A percentile compares a stretch with the other conserved stretches of the same genome.
phyloP scores from a whole-genome alignment of 2,113 vertebrate species.

The Petrocephalus zakoni region DNA sequence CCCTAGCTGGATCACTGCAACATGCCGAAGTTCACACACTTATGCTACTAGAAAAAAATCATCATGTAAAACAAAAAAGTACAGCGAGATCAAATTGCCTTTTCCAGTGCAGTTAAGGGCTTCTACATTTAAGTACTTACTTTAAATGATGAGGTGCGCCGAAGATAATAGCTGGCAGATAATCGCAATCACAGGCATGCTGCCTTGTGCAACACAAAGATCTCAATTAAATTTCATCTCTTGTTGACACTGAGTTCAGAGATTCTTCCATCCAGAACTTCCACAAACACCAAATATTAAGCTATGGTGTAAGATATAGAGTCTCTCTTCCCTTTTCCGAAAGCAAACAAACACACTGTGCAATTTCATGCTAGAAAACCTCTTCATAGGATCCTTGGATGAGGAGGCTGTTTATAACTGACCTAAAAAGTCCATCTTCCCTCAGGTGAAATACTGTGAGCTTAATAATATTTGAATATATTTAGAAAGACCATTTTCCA shows the following conservation, averaged over 20 bases:
- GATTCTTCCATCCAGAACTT: background rate
- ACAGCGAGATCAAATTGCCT: background rate
- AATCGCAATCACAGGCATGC: background rate
- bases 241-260: background rate
- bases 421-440: slow-evolving; percentile 8
- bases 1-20: background rate
- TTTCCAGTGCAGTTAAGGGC: background rate
- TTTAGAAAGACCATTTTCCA: background rate
- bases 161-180: background rate
- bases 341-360: background rate
- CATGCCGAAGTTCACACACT: background rate
- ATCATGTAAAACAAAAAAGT: background rate
- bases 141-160: background rate
- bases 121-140: background rate
- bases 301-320: background rate
- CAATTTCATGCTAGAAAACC: background rate
- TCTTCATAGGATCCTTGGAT: background rate
- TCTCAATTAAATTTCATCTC: background rate
- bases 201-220: background rate
- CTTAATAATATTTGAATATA: background rate
- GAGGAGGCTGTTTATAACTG: background rate
- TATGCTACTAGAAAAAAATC: background rate
- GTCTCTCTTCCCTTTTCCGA: background rate
- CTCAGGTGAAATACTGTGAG: slow-evolving; percentile 2
- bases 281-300: background rate